A percentile compares a stretch with the other conserved stretches of the same genome.
These are phyloP conservation scores for Piprites chloris DNA, from an alignment of 2,113 vertebrate species.

Conservation along the genomic window DNA sequence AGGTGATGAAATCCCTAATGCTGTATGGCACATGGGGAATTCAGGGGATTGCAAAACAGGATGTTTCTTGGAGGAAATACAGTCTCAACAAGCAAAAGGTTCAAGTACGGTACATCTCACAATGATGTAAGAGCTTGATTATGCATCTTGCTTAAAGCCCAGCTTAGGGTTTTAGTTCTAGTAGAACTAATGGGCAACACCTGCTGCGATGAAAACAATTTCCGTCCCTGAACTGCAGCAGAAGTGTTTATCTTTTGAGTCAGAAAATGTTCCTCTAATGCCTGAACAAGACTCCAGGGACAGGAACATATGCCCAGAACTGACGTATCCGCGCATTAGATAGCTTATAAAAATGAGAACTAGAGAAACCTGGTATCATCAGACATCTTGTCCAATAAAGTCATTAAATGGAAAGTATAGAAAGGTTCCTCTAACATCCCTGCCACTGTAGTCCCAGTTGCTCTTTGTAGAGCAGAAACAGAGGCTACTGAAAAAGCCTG, in stretches of 20 bases:
- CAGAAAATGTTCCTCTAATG: constrained; percentile 73
- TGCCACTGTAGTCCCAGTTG: constrained; percentile 11
- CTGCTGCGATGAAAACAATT: constrained; percentile 62
- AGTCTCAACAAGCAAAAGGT: constrained; percentile 53
- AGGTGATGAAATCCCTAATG: constrained; percentile 46
- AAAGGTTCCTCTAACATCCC: neutral
- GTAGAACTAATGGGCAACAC: constrained; percentile 68
- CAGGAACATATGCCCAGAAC: constrained; percentile 57
- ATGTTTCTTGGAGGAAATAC: constrained; percentile 63
- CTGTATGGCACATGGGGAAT: constrained; percentile 40
- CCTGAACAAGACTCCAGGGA: constrained; percentile 67
- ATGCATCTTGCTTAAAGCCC: constrained; percentile 62
- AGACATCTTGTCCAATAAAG: constrained; percentile 48
- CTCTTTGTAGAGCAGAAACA: neutral
- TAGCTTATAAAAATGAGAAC: constrained; percentile 67
- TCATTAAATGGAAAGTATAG: constrained; percentile 52
- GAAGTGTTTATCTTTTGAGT: constrained; percentile 70
- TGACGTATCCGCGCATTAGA: constrained; percentile 52
- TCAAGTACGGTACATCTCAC: constrained; percentile 67
- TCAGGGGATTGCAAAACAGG: constrained; percentile 64
- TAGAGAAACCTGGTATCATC: constrained; percentile 64
- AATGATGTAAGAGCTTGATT: constrained; percentile 60
- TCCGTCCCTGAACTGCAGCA: constrained; percentile 49
- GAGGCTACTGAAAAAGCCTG: constrained; percentile 4
- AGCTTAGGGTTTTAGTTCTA: constrained; percentile 50